Base-by-base conservation (phyloP, 2,888 invertebrate genomes). In the Lydus trimaculatus region DNA sequence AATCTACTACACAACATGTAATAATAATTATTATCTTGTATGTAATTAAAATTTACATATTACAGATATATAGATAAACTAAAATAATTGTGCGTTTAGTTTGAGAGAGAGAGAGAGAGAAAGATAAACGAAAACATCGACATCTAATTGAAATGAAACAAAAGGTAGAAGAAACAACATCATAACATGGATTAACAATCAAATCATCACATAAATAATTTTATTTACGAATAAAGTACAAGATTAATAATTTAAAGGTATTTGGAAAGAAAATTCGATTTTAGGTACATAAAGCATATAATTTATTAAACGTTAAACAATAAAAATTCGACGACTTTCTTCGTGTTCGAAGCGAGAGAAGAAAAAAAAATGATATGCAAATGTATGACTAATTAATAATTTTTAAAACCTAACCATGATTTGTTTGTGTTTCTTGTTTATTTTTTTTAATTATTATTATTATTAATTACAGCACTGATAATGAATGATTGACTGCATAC, bases 1-100 rank as follows among this genome's bases (percentile, higher is more conserved):
- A 67, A 67, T 67, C 63, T 59, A 67, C 67, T 67, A 67, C 20
- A 61, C 43, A 43, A 43, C 43, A 43, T 17, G 17, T 43, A 43
- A 6, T 43, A 13, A 36, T 36, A 11, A 36, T 36, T 36, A 36
- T 36, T 36, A 4, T 36, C 13, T 15, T 15, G 15, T 36, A 43
- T 43, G 7, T 15, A 43, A n/a, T 15, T 39, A 15, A 39, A 39
- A 39, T 39, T 43, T n/a, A 43, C 43, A 43, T n/a, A 17, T 4
- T 43, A 43, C 43, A 43, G 17, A 6, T 1, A 33, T 33, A 33
- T 5, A 43, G 8, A 5, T 8, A 43, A 43, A 43, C 4, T 7
- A 17, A n/a, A 43, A 43, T 6, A n/a, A 17, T 43, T 43, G 43
- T 43, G 43, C 43, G 43, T 17, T 43, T 17, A 43, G 43, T 43